Evolutionary conservation across 1,140 invertebrate genomes (phyloP).

Genomic region (Drosophila trapezifrons): DNA sequence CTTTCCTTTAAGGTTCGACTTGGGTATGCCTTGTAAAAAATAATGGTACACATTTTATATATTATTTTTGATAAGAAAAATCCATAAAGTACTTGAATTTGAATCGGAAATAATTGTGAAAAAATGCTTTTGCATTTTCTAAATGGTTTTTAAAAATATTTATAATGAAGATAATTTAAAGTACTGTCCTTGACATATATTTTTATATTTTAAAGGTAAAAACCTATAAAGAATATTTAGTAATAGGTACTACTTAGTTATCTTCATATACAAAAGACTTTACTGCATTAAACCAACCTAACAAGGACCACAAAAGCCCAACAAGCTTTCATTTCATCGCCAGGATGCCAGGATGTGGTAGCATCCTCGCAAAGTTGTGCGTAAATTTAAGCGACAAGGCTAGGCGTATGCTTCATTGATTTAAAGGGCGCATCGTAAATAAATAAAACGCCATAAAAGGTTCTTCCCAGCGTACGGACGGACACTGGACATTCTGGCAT

Average conservation of each 20-base stretch:
- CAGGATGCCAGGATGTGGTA: constrained; percentile 14
- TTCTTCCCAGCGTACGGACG: constrained; percentile 35
- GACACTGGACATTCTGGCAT: constrained; percentile 57
- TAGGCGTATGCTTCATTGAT: constrained; percentile 78
- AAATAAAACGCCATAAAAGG: constrained; percentile 79
- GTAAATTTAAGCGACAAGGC: constrained; percentile 76
- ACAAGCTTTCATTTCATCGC: constrained; percentile 15
- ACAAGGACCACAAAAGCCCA: neutral
- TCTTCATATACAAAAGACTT: neutral
- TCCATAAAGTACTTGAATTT: neutral
- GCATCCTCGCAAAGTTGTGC: constrained; percentile 50
- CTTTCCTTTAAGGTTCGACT: constrained; percentile 3
- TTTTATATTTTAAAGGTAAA: too few relatives aligned
- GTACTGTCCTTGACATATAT: too few relatives aligned
- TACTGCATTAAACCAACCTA: neutral
- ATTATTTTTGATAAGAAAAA: neutral
- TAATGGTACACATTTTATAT: neutral
- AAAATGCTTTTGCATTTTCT: neutral
- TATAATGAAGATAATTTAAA: too few relatives aligned
- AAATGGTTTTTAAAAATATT: neutral
- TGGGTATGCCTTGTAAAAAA: neutral
- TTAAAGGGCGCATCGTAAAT: constrained; percentile 79
- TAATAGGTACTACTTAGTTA: neutral
- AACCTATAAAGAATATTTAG: too few relatives aligned
- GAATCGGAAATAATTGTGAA: neutral